phyloP scores from a whole-genome alignment of 2,113 vertebrate genomes.

The Lamprologus lemairii region DNA sequence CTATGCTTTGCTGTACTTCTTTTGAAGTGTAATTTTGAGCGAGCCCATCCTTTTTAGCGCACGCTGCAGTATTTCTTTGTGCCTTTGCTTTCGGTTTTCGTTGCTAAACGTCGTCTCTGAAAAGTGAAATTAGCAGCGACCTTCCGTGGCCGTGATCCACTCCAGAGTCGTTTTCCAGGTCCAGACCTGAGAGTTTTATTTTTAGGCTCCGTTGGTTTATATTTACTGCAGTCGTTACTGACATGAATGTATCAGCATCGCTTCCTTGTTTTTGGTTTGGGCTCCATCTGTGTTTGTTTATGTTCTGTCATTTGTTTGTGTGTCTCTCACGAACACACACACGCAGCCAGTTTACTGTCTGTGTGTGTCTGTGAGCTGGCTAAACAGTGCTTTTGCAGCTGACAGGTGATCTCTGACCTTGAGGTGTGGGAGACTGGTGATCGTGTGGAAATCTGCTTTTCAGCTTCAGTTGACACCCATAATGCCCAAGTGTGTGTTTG shows the following conservation, averaged over 20 bases:
- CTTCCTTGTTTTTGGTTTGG: background rate
- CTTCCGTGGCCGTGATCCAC: accelerated
- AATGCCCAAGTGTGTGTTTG: background rate
- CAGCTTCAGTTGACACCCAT: slow-evolving; percentile 11
- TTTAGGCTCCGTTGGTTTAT: background rate
- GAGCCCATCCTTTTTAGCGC: accelerated
- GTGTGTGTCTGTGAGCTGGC: background rate
- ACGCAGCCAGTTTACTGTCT: background rate
- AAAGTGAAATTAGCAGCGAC: background rate
- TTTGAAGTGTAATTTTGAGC: background rate
- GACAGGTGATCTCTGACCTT: slow-evolving; percentile 12
- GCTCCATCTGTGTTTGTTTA: background rate
- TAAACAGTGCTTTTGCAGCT: background rate
- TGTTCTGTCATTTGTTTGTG: background rate
- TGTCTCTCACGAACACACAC: background rate
- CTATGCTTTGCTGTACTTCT: background rate
- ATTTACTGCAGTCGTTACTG: background rate
- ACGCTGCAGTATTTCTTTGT: background rate
- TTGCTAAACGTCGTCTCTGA: accelerated
- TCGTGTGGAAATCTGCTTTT: slow-evolving; percentile 40
- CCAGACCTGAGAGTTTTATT: background rate
- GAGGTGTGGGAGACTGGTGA: background rate
- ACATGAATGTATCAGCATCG: background rate
- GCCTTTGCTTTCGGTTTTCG: accelerated
- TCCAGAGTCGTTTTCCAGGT: background rate